Conservation (phyloP, 2,888 invertebrate species). For the Cephonodes hylas region DNA sequence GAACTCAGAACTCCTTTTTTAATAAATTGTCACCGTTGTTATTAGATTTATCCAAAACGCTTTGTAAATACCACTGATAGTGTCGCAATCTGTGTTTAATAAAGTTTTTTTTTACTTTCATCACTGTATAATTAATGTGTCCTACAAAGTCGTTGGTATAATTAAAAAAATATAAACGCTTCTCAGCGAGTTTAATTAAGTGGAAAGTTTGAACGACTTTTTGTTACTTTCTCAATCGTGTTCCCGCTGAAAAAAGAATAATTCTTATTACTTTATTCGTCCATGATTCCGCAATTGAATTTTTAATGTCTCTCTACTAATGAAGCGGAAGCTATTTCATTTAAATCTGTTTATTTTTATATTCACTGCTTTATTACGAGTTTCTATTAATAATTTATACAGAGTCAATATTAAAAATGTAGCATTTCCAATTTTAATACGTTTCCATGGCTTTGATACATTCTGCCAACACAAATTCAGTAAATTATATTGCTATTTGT, state of each 20-base stretch:
- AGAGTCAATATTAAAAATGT: too few relatives aligned
- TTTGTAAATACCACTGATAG: constrained; percentile 8
- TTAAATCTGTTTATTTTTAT: neutral
- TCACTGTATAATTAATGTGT: constrained; percentile 24
- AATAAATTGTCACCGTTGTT: neutral
- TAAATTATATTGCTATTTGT: too few relatives aligned
- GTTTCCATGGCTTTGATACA: too few relatives aligned
- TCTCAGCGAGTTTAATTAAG: constrained; percentile 30
- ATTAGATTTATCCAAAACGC: neutral
- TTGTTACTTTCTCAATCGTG: neutral
- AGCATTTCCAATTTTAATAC: too few relatives aligned
- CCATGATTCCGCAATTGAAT: neutral
- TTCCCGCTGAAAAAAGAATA: neutral
- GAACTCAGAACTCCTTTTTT: neutral
- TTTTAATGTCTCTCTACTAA: neutral
- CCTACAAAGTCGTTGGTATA: constrained; percentile 19
- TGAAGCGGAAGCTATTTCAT: neutral
- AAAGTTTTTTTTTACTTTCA: constrained; percentile 11
- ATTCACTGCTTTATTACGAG: neutral
- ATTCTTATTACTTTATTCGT: neutral
- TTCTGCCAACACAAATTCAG: too few relatives aligned
- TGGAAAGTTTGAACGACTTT: constrained; percentile 22
- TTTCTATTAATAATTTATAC: too few relatives aligned
- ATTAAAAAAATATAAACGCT: constrained; percentile 27
- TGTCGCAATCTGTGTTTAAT: neutral